A percentile compares a stretch with the other conserved stretches of the same genome.
phyloP scores from a whole-genome alignment of 1,140 invertebrate genomes.

The Halyomorpha halys region DNA sequence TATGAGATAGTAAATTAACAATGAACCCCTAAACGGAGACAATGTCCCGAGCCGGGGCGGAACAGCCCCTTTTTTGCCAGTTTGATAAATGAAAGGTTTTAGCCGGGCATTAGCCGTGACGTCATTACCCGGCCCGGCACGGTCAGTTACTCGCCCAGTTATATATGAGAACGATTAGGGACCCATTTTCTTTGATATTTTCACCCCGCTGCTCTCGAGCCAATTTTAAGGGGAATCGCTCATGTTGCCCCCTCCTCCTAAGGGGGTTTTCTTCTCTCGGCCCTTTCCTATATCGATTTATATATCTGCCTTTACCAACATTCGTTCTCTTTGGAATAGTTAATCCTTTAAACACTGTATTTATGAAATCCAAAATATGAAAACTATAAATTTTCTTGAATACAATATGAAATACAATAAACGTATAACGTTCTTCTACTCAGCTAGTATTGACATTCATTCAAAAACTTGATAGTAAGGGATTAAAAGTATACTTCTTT shows the following conservation, averaged over 20 bases:
- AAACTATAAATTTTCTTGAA: too few relatives aligned
- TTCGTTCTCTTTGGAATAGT: too few relatives aligned
- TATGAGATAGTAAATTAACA: too few relatives aligned
- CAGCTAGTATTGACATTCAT: too few relatives aligned
- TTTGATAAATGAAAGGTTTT: conserved; percentile 19
- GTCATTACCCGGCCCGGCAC: conserved; percentile 7
- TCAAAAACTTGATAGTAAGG: too few relatives aligned
- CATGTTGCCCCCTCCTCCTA: background rate
- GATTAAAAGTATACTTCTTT: too few relatives aligned
- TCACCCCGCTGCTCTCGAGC: conserved; percentile 10
- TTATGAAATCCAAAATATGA: too few relatives aligned
- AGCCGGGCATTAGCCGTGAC: conserved; percentile 16
- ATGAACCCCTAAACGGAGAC: too few relatives aligned
- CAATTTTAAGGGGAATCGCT: conserved; percentile 16
- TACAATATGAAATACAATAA: too few relatives aligned
- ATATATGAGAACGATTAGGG: conserved; percentile 16
- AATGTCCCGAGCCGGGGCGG: too few relatives aligned
- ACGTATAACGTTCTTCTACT: too few relatives aligned
- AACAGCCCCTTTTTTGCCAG: background rate
- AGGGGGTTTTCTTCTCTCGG: background rate
- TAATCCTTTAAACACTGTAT: too few relatives aligned
- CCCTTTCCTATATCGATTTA: conserved; percentile 4
- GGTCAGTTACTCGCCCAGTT: conserved; percentile 4
- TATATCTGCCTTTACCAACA: background rate
- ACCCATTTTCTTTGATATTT: conserved; percentile 18